phyloP scores from a whole-genome alignment of 2,888 invertebrate genomes.

The Callosobruchus maculatus region DNA sequence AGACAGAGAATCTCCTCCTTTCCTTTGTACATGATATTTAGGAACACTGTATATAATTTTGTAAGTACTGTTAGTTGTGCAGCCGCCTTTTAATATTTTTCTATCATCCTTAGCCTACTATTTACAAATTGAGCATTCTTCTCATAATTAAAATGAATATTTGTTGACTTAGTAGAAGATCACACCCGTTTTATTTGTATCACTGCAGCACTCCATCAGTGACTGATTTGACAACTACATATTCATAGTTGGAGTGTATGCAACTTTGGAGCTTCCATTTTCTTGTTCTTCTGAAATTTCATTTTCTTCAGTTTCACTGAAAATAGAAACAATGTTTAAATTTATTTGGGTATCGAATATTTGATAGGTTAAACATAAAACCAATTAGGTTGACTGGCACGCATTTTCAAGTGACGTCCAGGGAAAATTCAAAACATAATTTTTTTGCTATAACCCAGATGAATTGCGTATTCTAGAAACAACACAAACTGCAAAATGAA shows the following conservation, averaged over 20 bases:
- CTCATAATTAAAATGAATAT: background rate
- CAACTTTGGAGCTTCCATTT: constrained; percentile 34
- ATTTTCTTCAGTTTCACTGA: constrained; percentile 29
- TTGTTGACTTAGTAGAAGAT: constrained; percentile 32
- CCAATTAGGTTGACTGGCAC: no score
- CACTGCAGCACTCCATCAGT: constrained; percentile 12
- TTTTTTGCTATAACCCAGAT: no score
- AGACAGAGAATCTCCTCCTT: no score
- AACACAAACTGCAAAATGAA: no score
- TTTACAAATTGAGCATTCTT: constrained; percentile 2
- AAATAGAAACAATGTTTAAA: constrained; percentile 10
- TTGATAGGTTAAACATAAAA: no score
- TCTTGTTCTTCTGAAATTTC: constrained; percentile 26
- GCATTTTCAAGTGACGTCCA: no score
- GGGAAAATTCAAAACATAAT: no score
- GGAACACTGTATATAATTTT: no score
- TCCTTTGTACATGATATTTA: no score
- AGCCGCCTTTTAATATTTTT: background rate
- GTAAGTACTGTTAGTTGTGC: background rate
- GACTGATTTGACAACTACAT: constrained; percentile 26
- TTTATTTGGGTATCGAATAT: background rate
- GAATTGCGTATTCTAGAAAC: no score
- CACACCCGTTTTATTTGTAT: constrained; percentile 32
- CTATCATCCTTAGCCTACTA: background rate
- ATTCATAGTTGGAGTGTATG: constrained; percentile 35